Base-by-base conservation (phyloP, 2,888 invertebrate genomes). In the Synanthedon vespiformis region DNA sequence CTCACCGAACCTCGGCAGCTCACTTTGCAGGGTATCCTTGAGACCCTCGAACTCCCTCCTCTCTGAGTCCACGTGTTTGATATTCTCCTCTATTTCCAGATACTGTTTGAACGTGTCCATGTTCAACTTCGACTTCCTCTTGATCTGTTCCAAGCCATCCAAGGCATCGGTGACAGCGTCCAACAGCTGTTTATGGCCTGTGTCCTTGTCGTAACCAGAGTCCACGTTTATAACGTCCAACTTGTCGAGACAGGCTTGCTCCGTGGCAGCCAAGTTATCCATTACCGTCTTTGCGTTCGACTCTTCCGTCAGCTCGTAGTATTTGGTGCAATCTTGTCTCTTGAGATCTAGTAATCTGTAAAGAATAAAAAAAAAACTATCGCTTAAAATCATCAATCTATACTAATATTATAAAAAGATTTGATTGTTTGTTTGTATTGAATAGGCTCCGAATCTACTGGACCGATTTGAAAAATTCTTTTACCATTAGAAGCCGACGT, bases 81-180 rank as follows among this genome's bases (percentile, higher is more conserved):
- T 54, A 40, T 40, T 64, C 0, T 47, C 56, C 18, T 79, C 63
- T 0, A 77, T 68, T 4, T 64, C 68, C 0, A 72, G 68, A 47
- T 77, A 83, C 50, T 80, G 76, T 44, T 70, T 66, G 40, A 81
- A 79, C 54, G 80, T 84, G 0, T 64, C 56, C 0, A 62, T 4
- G 34, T 85, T 77, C 3, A 87, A 56, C 1, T 80, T 72, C 0
- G 81, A 86, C 54, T 81, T 77, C 16, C 69, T 78, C 58, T 81
- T 84, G 0, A 88, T 82, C 13, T 77, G 65, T 27, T 78, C 78
- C 1, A 88, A 57, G 0, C 83, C 83, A 0, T 77, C 70, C 0
- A 85, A 72, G 1, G 86, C 80, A 48, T 87, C 84, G 0, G 73
- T 77, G 0, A 88, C 81, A 0, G 85, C 83, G 1, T 86, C 80